Conservation (phyloP, 1,140 invertebrate species). For the Asbolus verrucosus region DNA sequence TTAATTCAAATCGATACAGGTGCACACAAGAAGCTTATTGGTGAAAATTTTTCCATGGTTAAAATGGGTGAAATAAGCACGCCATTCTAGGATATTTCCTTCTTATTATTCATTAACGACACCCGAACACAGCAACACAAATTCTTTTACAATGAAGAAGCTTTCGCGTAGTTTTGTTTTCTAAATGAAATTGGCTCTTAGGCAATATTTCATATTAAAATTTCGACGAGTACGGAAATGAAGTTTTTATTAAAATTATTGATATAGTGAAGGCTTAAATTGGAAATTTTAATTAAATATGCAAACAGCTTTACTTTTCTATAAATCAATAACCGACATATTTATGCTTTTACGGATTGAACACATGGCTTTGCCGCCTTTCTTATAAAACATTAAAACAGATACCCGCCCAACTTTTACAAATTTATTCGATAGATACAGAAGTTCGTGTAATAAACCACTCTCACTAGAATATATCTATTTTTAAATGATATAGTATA, state of each 20-base stretch:
- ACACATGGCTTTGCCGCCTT: constrained; percentile 1
- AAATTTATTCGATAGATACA: constrained; percentile 8
- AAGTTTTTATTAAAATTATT: constrained; percentile 35
- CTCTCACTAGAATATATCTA: too few species aligned
- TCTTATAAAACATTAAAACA: constrained; percentile 16
- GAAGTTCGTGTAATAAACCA: too few species aligned
- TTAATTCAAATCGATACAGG: constrained; percentile 39
- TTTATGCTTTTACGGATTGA: constrained; percentile 13
- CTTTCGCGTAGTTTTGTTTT: constrained; percentile 8
- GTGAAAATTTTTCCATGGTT: constrained; percentile 13
- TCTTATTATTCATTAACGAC: constrained; percentile 8
- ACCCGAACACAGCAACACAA: not conserved
- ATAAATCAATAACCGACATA: constrained; percentile 25
- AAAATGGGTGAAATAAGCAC: constrained; percentile 1
- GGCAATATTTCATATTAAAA: constrained; percentile 34
- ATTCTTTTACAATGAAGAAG: not conserved
- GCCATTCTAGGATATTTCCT: not conserved
- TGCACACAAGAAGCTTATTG: not conserved
- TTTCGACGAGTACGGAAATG: constrained; percentile 21
- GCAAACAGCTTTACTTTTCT: constrained; percentile 21
- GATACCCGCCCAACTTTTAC: not conserved
- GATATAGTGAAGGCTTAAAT: constrained; percentile 19
- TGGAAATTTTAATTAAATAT: constrained; percentile 40
- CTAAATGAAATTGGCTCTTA: constrained; percentile 15
- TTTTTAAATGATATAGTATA: too few species aligned